phyloP scores from a whole-genome alignment of 2,797 vertebrate genomes.

The Ctenochaetus hawaiiensis region DNA sequence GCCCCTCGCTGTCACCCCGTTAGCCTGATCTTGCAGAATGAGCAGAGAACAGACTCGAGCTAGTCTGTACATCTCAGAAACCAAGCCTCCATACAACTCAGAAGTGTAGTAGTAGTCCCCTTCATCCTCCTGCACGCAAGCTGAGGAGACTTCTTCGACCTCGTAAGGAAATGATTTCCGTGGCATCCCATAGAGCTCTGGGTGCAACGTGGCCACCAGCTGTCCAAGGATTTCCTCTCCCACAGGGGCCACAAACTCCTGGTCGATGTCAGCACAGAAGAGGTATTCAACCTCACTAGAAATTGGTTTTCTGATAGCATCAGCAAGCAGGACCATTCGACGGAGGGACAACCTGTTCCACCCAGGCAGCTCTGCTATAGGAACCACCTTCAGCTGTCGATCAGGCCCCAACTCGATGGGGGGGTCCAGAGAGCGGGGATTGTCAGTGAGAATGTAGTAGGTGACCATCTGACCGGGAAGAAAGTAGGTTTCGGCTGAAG shows the following conservation, averaged over 20 bases:
- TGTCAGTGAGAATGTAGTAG: constrained; percentile 88
- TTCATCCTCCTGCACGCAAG: constrained; percentile 69
- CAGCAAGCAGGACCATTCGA: constrained; percentile 77
- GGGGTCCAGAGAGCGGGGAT: constrained; percentile 70
- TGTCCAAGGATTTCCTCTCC: constrained; percentile 84
- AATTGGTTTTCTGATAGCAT: constrained; percentile 69
- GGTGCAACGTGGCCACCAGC: constrained; percentile 84
- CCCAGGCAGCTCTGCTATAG: constrained; percentile 72
- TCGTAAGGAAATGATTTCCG: constrained; percentile 69
- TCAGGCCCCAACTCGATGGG: constrained; percentile 69
- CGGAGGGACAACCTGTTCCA: constrained; percentile 77
- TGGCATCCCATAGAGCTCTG: constrained; percentile 73
- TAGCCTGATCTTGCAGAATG: constrained; percentile 79
- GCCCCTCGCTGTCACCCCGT: constrained; percentile 59
- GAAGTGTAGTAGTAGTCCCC: constrained; percentile 88
- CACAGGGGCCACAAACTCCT: constrained; percentile 83
- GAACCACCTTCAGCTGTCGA: constrained; percentile 76
- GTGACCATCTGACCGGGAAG: constrained; percentile 83
- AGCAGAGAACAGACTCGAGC: constrained; percentile 75
- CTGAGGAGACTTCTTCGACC: constrained; percentile 53
- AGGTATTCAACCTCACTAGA: constrained; percentile 80
- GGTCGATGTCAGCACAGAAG: constrained; percentile 83
- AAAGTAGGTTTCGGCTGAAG: constrained; percentile 85
- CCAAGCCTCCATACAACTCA: constrained; percentile 83
- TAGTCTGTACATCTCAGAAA: constrained; percentile 78